Evolutionary conservation across 2,797 vertebrate genomes (phyloP), one percentile per base, ranked within the genome.

Genomic region (Poeciliopsis presidionis): DNA sequence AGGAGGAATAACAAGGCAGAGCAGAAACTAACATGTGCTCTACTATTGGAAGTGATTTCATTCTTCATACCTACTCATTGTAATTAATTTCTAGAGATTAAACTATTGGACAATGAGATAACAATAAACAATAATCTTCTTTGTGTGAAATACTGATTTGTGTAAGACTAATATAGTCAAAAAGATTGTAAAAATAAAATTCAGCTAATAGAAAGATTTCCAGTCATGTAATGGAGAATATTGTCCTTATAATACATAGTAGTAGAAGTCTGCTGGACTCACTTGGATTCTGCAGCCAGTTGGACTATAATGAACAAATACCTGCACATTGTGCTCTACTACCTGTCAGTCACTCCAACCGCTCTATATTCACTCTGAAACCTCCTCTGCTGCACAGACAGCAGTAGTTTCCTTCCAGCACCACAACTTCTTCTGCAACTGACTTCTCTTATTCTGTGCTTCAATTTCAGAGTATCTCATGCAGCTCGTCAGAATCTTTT

Each of bases 331-430:
- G 61, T 67, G 72, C 80, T 79, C 55, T 57, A 36, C 47, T 78
- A 76, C 55, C 57, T 76, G 33, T 59, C 43, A 63, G 70, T 82
- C 77, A 36, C 41, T 74, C 53, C 49, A 76, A 57, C 74, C 73
- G 36, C 77, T 72, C 59, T 74, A 33, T 28, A n/a, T 59, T 74
- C 18, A 18, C 81, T 85, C 84, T 73, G 75, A 89, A 80, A 90
- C 83, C 80, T 87, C 84, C 72, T 71, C 51, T 5, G 81, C 85
- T 77, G 82, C 91, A 86, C 80, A 79, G 69, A 76, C 78, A 79
- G 74, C 79, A 71, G 75, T 84, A 83, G 88, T 87, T 81, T 83
- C 73, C 82, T 75, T 86, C 78, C 85, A 85, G 79, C 46, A 77
- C 71, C 73, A 81, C 9, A 41, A 41, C 39, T 41, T 41, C 39